Evolutionary conservation across 2,797 vertebrate species (phyloP), one percentile per base, ranked within the genome.

Genomic region (Fistularia tabacaria): DNA sequence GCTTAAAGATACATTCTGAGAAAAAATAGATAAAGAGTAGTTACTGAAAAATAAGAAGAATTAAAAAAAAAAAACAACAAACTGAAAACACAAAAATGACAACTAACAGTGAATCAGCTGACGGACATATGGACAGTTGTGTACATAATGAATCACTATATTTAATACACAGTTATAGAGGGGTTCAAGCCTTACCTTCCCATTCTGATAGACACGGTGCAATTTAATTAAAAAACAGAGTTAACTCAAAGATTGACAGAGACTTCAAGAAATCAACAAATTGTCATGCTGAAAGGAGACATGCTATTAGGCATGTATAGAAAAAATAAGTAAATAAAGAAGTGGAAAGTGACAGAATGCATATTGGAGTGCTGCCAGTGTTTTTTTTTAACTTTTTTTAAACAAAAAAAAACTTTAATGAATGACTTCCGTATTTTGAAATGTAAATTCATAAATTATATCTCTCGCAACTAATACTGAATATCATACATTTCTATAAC

Each of bases 171-270:
- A 81, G 48, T 68, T 66, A 52, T 47, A 66, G 59, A 54, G 60
- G 49, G 66, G 44, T 71, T 79, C 46, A 67, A 66, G 83, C 70
- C 91, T 92, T 92, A 92, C 90, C 91, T 92, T 92, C 82, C 90
- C 91, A 69, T 89, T 92, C 91, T 92, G 90, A 85, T 74, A 89
- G 87, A 90, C 88, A 88, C 74, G 87, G 78, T 90, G 85, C 87
- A 85, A 87, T 89, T 90, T 79, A 78, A 91, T 90, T 84, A 83
- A 90, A 59, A 91, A 85, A 91, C 77, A 92, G 69, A 86, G 84
- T 90, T 91, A 85, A 88, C 83, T 84, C 80, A 91, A 87, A 79
- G 52, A 58, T 82, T 74, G 54, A 64, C 66, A 86, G 68, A 10
- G 71, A 83, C 71, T 74, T 71, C 69, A 60, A 85, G 54, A 85